Evolutionary conservation across 2,888 invertebrate species (phyloP), one percentile per base, ranked within the genome.

Genomic region (Iselma pallidipennis): DNA sequence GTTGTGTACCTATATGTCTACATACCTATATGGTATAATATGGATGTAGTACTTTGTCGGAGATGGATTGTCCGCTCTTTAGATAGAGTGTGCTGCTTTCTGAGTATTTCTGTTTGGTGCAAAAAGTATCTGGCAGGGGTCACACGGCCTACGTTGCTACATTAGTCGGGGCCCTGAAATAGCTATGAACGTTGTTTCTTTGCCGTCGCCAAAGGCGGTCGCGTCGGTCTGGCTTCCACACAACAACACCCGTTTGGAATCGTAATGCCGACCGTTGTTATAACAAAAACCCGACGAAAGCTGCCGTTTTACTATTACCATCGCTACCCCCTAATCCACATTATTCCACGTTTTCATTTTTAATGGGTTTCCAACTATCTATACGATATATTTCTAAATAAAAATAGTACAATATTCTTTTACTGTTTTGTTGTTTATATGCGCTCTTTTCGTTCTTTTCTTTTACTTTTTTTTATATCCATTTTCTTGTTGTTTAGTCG

Each of bases 91-190:
- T 21, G 12, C 45, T 4, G 19, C 6, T 45, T 19, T 45, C 45
- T 45, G 10, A 21, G 45, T 45, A 45, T 45, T 29, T 23, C 53
- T 33, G 53, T 57, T n/a, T 58, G 73, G 67, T 69, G 70, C 72
- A 75, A 75, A 75, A 75, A 75, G 74, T 75, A 71, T 74, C 73
- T 74, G 73, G 74, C 74, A 74, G 70, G 75, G 74, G 74, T 75
- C 75, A 75, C 75, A 72, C 71, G 71, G 73, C 70, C 73, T 70
- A 69, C 69, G 21, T 45, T 45, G 73, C 67, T 70, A 72, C 74
- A 74, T 75, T 74, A 74, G 75, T 72, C 60, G 64, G 51, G 67
- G 72, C 60, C 70, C 71, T 74, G 74, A 72, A 75, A 75, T 74
- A 74, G 73, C 74, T 69, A 70, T 72, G 73, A 70, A 74, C 74